Evolutionary conservation across 2,888 invertebrate genomes (phyloP).

Genomic region (Oligia fasciuncula): DNA sequence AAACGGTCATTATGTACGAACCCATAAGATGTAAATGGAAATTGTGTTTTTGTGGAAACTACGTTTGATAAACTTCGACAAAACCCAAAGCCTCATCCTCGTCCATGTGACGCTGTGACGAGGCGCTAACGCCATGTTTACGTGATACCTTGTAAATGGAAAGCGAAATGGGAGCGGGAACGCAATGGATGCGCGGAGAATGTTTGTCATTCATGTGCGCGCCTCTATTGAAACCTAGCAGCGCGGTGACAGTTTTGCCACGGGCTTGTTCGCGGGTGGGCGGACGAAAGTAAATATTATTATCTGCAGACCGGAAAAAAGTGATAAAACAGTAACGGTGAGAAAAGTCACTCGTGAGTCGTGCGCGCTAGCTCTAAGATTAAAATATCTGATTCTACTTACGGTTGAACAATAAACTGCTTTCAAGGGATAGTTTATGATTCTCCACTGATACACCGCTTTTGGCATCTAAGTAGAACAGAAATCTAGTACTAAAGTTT

Average conservation of each 20-base stretch:
- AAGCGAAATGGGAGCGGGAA: too few relatives aligned
- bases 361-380: background rate
- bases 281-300: too few relatives aligned
- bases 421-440: constrained; percentile 29
- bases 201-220: background rate
- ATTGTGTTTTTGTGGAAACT: too few relatives aligned
- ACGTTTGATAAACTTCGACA: too few relatives aligned
- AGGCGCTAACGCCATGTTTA: too few relatives aligned
- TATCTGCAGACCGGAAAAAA: too few relatives aligned
- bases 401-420: constrained; percentile 20
- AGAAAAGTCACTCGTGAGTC: background rate
- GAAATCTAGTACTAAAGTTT: background rate
- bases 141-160: too few relatives aligned
- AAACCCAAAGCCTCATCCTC: too few relatives aligned
- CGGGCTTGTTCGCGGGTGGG: background rate
- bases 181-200: too few relatives aligned
- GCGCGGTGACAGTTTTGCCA: too few relatives aligned
- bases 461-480: constrained; percentile 15
- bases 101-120: too few relatives aligned
- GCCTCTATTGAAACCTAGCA: background rate
- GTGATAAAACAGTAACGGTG: too few relatives aligned
- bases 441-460: background rate
- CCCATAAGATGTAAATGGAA: background rate
- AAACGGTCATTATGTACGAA: background rate
- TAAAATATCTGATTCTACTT: constrained; percentile 20